Conservation (phyloP, 37 sponge, comb jelly and placozoan species). For the Chondrosia reniformis region DNA sequence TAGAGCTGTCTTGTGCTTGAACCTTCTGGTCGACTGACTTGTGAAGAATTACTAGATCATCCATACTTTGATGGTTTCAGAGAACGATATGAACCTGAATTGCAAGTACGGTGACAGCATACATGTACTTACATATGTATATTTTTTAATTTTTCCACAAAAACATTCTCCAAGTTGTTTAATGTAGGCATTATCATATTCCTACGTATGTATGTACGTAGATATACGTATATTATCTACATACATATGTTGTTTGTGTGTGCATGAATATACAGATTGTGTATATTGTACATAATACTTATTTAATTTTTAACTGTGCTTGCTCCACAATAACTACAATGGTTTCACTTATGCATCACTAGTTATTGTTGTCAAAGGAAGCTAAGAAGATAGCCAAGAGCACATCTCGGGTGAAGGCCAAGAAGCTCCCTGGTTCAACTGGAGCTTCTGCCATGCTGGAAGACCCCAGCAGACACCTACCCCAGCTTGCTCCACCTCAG, state of each 20-base stretch:
- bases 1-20: conserved; percentile 89
- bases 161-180: not conserved
- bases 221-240: not conserved
- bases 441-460: not conserved
- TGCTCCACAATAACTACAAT: too few species aligned
- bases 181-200: not conserved
- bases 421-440: conserved; percentile 2
- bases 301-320: too few species aligned
- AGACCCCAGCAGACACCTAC: conserved; percentile 17
- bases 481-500: not conserved
- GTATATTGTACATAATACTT: too few species aligned
- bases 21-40: conserved; percentile 77
- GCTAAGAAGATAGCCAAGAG: conserved; percentile 72
- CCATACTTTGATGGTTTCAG: conserved; percentile 87
- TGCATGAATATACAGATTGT: too few species aligned
- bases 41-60: conserved; percentile 91
- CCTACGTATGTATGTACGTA: not conserved
- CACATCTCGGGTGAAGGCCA: conserved; percentile 49
- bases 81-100: conserved; percentile 90
- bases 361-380: conserved; percentile 64
- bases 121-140: not conserved
- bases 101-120: conserved; percentile 79
- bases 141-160: not conserved
- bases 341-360: not conserved
- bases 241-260: not conserved